Evolutionary conservation across 2,888 invertebrate species (phyloP), one percentile per base, ranked within the genome.

Genomic region (Parochlus steinenii): DNA sequence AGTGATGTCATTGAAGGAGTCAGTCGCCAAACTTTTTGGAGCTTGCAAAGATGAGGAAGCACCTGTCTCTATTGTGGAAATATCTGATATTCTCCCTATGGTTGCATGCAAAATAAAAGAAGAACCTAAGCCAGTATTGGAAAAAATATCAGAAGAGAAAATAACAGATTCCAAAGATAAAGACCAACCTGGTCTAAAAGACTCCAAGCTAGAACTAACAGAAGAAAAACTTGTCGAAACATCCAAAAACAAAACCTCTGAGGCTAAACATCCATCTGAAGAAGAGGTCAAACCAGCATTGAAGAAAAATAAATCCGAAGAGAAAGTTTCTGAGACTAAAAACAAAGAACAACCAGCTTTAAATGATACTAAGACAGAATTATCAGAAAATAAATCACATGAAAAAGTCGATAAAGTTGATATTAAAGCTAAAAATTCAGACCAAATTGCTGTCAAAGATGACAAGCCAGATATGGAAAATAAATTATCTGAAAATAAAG

Each of bases 401-500:
- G 41, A 37, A 26, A 41, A 40, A 31, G 36, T 40, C 33, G 29
- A 40, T 35, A 40, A 43, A 29, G 37, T 39, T 28, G 40, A 43
- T 38, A 39, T 29, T 30, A 35, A 43, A 39, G 33, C 24, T 8
- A 39, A 45, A 34, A 40, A 42, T 24, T 36, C 39, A 25, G 38
- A 37, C 19, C 16, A 14, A 16, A 20, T 19, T 14, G 23, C 42
- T 35, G 29, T 25, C 33, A 40, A 46, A 31, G 34, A 44, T 35
- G 45, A 43, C n/a, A 43, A 46, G 38, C 38, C 37, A 26, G 43
- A 45, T 34, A 35, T 39, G 35, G 39, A 31, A 30, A 39, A 45
- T 12, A 38, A 37, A 31, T 37, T 33, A 27, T 33, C 38, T 15
- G 41, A 42, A 39, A 33, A 44, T 33, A 33, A 37, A 33, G 34